Conservation (phyloP, 2,797 vertebrate genomes). For the Rhynchonycteris naso region DNA sequence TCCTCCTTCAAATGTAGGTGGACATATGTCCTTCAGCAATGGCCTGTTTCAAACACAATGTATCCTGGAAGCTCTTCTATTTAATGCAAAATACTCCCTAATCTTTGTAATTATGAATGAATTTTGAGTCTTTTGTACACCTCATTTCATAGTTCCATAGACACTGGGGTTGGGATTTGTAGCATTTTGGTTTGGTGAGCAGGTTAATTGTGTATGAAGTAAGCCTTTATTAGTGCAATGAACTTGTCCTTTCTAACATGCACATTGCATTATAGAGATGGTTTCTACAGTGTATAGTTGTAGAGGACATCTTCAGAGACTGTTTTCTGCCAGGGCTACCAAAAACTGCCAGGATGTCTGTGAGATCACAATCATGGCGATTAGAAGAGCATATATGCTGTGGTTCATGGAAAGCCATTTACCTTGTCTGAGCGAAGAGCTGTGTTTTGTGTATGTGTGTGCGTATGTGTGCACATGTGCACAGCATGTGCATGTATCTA, state of each 20-base stretch:
- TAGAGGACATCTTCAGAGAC: not conserved
- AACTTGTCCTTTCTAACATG: not conserved
- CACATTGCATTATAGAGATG: not conserved
- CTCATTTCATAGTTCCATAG: not conserved
- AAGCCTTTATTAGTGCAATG: constrained; percentile 14
- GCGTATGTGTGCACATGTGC: not conserved
- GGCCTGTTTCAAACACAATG: not conserved
- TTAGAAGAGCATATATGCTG: not conserved
- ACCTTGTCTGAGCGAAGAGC: not conserved
- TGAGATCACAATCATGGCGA: not conserved
- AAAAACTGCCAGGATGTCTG: not conserved
- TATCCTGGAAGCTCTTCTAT: not conserved
- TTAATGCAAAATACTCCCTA: not conserved
- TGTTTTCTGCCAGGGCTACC: constrained; percentile 27
- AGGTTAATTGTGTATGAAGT: constrained; percentile 3
- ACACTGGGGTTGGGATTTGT: not conserved
- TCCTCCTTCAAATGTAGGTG: not conserved
- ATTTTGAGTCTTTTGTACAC: constrained; percentile 18
- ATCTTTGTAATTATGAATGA: not conserved
- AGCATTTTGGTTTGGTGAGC: constrained; percentile 25
- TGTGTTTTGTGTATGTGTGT: not conserved
- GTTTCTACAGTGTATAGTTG: not conserved
- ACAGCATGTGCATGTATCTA: not conserved
- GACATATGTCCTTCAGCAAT: not conserved
- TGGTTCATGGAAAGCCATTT: not conserved